A percentile compares a stretch with the other conserved stretches of the same genome.
Evolutionary conservation across 2,797 vertebrate species (phyloP).

Genomic region (Tarsius wallacei): DNA sequence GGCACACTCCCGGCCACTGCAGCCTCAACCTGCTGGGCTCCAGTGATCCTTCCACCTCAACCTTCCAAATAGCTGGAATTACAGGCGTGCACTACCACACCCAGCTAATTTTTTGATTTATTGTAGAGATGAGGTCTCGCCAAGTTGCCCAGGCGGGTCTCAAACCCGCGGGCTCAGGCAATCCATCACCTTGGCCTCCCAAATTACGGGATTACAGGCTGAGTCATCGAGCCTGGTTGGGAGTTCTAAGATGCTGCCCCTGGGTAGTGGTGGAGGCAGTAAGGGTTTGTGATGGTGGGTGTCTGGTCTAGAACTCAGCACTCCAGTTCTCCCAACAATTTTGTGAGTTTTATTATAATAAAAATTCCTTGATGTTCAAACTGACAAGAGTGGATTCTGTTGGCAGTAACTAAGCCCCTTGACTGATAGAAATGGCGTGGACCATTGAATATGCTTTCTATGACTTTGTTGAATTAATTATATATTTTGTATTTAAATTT

Average conservation of each 20-base stretch:
- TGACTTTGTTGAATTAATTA: conserved; percentile 12
- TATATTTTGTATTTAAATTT: background rate
- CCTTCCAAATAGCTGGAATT: no score
- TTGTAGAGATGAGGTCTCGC: no score
- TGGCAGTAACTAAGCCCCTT: background rate
- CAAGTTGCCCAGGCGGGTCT: no score
- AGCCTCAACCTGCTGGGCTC: no score
- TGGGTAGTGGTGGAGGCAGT: background rate
- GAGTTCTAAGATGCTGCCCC: background rate
- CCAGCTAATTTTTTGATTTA: no score
- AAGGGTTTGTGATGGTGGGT: background rate
- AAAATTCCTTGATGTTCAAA: background rate
- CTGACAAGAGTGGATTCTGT: background rate
- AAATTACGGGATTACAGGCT: no score
- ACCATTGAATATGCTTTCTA: background rate
- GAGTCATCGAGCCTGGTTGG: no score
- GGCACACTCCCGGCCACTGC: no score
- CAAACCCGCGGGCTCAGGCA: no score
- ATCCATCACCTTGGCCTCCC: no score
- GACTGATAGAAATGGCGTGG: background rate
- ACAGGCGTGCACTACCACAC: no score
- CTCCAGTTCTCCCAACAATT: background rate
- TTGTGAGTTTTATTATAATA: background rate
- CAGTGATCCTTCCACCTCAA: no score
- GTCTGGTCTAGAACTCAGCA: background rate